Conservation (phyloP, 1,140 invertebrate genomes). For the Camponotus floridanus region DNA sequence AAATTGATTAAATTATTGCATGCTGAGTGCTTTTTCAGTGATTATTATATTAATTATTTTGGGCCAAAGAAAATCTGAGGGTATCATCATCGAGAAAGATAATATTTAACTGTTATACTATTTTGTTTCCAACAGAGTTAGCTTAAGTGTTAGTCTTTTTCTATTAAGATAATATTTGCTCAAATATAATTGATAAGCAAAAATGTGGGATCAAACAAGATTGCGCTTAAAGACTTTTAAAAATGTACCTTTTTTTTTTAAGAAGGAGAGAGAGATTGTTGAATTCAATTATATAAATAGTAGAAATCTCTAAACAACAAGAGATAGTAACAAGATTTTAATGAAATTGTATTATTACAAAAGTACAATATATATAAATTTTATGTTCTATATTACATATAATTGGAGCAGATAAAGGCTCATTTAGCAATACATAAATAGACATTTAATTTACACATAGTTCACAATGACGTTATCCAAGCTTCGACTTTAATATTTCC, state of each 20-base stretch:
- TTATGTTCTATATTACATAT: background rate
- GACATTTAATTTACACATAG: slow-evolving; percentile 25
- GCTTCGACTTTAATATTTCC: slow-evolving; percentile 17
- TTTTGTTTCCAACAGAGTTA: background rate
- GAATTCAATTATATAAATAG: background rate
- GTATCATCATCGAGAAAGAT: background rate
- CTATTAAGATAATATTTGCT: slow-evolving; percentile 12
- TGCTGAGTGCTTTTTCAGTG: background rate
- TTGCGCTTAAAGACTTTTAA: background rate
- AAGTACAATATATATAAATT: background rate
- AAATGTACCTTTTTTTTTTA: background rate
- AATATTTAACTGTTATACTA: slow-evolving; percentile 7
- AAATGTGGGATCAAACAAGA: background rate
- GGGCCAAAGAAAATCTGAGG: background rate
- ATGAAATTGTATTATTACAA: background rate
- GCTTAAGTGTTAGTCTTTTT: slow-evolving; percentile 13
- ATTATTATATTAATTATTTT: background rate
- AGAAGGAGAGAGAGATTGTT: background rate
- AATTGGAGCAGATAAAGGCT: background rate
- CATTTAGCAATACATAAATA: slow-evolving; percentile 8
- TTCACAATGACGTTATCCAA: background rate
- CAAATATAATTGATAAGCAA: background rate
- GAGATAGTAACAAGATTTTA: slow-evolving; percentile 11
- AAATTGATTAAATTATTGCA: background rate
- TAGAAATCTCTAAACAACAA: background rate